A percentile compares a stretch with the other conserved stretches of the same genome.
phyloP scores from a whole-genome alignment of 2,113 vertebrate genomes.

The Pteropus alecto region DNA sequence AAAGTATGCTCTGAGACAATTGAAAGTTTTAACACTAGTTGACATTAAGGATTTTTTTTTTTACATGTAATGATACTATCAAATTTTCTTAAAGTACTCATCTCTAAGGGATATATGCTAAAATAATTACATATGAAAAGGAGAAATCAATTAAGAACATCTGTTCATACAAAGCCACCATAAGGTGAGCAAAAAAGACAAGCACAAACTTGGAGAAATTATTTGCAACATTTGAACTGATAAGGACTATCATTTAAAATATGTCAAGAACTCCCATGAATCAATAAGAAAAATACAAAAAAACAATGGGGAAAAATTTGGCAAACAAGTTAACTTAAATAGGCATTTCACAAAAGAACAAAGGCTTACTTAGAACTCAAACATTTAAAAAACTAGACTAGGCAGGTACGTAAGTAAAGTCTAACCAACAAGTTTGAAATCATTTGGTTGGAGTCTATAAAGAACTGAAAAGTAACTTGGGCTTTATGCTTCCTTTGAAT shows the following conservation, averaged over 20 bases:
- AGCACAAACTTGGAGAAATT: background rate
- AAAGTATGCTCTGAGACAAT: background rate
- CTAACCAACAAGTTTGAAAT: background rate
- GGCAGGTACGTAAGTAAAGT: background rate
- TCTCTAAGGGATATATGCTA: background rate
- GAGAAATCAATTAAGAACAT: background rate
- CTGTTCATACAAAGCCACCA: background rate
- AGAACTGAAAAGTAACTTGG: background rate
- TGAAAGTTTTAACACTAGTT: background rate
- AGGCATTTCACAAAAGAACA: background rate
- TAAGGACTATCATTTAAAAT: background rate
- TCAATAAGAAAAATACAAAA: background rate
- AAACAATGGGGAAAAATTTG: background rate
- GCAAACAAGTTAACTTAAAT: background rate
- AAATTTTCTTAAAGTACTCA: background rate
- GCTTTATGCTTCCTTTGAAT: conserved; percentile 1
- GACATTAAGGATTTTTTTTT: background rate
- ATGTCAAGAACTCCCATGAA: background rate
- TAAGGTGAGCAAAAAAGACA: background rate
- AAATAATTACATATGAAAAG: background rate
- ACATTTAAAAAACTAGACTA: background rate
- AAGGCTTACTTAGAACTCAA: background rate
- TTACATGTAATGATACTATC: background rate
- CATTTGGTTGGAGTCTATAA: background rate
- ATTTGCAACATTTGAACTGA: background rate